Conservation (phyloP, 2,797 vertebrate species). For the Falco biarmicus region DNA sequence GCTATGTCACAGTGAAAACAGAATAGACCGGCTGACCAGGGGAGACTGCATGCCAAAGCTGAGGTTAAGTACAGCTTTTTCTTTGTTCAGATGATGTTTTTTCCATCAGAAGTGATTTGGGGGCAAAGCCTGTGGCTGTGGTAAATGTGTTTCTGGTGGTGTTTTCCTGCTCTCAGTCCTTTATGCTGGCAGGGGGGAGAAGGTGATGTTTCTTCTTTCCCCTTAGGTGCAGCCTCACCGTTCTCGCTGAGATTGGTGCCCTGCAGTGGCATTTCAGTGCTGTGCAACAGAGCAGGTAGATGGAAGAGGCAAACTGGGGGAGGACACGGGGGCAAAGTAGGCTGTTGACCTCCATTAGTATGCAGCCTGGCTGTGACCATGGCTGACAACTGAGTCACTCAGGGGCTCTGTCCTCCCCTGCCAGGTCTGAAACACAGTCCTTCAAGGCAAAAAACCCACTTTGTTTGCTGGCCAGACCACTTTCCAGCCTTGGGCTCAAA, state of each 20-base stretch:
- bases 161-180: background rate
- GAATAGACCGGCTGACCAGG: background rate
- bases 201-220: background rate
- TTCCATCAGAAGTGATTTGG: background rate
- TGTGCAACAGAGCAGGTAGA: background rate
- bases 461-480: background rate
- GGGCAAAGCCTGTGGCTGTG: background rate
- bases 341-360: background rate
- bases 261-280: background rate
- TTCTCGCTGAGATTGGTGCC: background rate
- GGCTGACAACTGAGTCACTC: background rate
- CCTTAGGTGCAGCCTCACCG: background rate
- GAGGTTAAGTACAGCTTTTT: background rate
- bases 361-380: background rate
- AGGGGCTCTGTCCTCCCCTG: background rate
- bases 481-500: background rate
- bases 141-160: background rate
- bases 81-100: background rate
- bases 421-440: background rate
- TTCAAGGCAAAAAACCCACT: background rate
- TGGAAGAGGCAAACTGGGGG: background rate
- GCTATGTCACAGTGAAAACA: background rate
- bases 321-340: background rate
- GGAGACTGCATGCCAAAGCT: background rate
- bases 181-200: background rate